phyloP scores from a whole-genome alignment of 2,888 invertebrate species.

The Noctua janthina region DNA sequence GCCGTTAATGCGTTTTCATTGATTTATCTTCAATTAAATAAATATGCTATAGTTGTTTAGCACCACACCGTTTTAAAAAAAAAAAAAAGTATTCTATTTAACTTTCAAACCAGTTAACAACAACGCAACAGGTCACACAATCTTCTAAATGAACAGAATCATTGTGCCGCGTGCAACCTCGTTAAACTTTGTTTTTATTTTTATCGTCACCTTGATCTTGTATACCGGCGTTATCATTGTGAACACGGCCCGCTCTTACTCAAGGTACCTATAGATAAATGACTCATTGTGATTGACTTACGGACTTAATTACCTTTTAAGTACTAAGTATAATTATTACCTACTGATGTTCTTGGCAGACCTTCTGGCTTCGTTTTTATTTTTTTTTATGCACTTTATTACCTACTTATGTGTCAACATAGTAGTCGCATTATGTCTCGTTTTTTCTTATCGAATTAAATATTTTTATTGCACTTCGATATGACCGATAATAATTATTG shows the following conservation, averaged over 20 bases:
- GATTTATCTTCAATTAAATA: not conserved
- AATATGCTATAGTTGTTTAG: no score
- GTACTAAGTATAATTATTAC: not conserved
- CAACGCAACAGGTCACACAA: constrained; percentile 1
- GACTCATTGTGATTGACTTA: constrained; percentile 19
- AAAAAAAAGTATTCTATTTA: not conserved
- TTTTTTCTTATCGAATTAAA: not conserved
- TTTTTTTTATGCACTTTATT: not conserved
- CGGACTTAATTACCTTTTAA: constrained; percentile 8
- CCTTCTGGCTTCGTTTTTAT: not conserved
- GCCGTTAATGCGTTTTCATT: not conserved
- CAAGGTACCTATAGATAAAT: constrained; percentile 4
- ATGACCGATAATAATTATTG: constrained; percentile 7
- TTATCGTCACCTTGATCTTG: constrained; percentile 61
- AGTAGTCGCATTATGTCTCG: not conserved
- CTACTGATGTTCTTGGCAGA: constrained; percentile 7
- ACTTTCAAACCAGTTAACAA: not conserved
- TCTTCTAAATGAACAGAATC: constrained; percentile 22
- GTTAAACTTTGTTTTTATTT: constrained; percentile 25
- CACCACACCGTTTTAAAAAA: not conserved
- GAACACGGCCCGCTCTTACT: constrained; percentile 18
- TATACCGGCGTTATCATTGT: constrained; percentile 36
- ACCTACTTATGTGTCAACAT: not conserved
- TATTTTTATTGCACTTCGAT: not conserved
- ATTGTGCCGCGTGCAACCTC: constrained; percentile 31